These are phyloP conservation scores for Clistopyga incitator DNA, from an alignment of 2,888 invertebrate genomes.

Conservation along the genomic window DNA sequence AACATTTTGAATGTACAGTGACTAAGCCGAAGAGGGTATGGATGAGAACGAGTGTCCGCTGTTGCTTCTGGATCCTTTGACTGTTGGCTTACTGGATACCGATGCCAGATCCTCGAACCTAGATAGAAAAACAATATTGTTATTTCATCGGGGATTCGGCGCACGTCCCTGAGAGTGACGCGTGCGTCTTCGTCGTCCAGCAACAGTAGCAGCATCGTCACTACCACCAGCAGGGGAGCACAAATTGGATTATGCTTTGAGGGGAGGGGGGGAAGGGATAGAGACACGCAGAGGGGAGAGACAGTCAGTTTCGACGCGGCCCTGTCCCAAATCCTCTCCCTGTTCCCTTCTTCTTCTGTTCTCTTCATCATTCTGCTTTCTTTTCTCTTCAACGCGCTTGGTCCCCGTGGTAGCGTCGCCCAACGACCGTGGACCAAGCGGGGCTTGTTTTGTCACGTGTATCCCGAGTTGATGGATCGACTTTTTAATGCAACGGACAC, in stretches of 20 bases:
- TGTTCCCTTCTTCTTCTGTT: conserved; percentile 48
- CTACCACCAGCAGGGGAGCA: conserved; percentile 73
- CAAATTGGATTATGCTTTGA: conserved; percentile 82
- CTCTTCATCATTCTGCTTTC: conserved; percentile 38
- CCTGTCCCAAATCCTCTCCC: conserved; percentile 68
- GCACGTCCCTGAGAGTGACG: conserved; percentile 82
- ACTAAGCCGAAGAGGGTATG: background rate
- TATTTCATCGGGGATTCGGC: conserved; percentile 81
- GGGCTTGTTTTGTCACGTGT: conserved; percentile 68
- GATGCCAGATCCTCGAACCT: conserved; percentile 64
- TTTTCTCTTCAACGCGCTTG: conserved; percentile 44
- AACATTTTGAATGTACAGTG: conserved; percentile 19
- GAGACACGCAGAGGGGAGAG: conserved; percentile 67
- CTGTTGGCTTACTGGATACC: conserved; percentile 38
- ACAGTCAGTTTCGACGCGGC: conserved; percentile 55
- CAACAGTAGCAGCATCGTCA: conserved; percentile 34
- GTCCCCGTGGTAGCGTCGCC: conserved; percentile 28
- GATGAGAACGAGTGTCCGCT: background rate
- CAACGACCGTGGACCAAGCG: conserved; percentile 31
- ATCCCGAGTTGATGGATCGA: conserved; percentile 80
- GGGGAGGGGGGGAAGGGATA: conserved; percentile 68
- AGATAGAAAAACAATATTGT: conserved; percentile 82
- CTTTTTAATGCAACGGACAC: conserved; percentile 79
- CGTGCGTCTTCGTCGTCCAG: conserved; percentile 71
- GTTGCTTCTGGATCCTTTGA: conserved; percentile 52